Evolutionary conservation across 2,888 invertebrate species (phyloP), one percentile per base, ranked within the genome.

Genomic region (Beris chalybata): DNA sequence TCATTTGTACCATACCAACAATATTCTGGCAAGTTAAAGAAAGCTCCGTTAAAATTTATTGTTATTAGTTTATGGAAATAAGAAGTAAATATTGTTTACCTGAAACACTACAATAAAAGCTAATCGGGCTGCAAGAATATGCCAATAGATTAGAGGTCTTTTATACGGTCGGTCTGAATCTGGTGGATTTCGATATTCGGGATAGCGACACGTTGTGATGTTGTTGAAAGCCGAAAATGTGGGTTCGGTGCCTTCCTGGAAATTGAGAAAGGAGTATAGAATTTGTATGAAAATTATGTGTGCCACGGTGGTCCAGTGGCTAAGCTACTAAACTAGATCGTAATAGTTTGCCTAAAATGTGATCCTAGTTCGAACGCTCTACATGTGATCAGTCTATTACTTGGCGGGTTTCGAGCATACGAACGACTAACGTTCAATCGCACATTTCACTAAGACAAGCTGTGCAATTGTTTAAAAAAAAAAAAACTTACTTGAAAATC

Each of bases 81-180:
- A n/a, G 38, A 29, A 13, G 61, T 38, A 32, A 32, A n/a, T n/a
- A 13, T 52, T 50, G 38, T 55, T 32, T 66, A 79, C 81, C 83
- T 89, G 90, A 81, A 90, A 92, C 1, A 90, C 83, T 4, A 91
- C 87, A 47, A 92, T 86, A 77, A 92, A 92, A 2, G 88, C 88
- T 63, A 92, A 79, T 68, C 90, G 81, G 74, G 88, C 88, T 5
- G 89, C 89, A 69, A 91, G 78, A 56, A 91, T 85, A 74, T 88
- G 87, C 91, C 91, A 92, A 78, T 88, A 91, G 59, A 87, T 84
- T 66, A 85, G 78, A 1, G 89, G 88, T 57, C 87, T 79, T 72
- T 87, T 85, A 74, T 89, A 89, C 56, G 82, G 82, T 5, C 79
- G 69, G 1, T 74, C 74, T 64, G 80, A 75, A 71, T 79, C 76